Evolutionary conservation across 2,797 vertebrate species (phyloP).

Genomic region (Perodicticus potto): DNA sequence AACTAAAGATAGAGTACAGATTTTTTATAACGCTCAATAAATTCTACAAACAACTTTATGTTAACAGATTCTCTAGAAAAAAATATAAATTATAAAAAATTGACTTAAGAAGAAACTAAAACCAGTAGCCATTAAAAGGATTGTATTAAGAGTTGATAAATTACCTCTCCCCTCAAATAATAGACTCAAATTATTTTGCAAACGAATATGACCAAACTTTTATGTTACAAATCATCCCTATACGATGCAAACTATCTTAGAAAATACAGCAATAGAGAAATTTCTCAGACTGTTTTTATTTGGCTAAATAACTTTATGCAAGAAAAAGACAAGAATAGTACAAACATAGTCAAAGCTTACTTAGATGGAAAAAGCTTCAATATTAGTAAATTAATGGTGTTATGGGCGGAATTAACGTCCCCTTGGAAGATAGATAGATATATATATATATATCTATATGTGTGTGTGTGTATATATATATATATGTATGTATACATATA

Average conservation of each 20-base stretch:
- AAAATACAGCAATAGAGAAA: constrained; percentile 6
- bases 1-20: background rate
- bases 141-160: background rate
- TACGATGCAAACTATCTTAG: background rate
- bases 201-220: background rate
- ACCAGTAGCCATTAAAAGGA: background rate
- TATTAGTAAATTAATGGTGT: background rate
- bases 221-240: background rate
- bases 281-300: background rate
- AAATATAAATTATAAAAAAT: background rate
- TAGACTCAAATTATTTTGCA: background rate
- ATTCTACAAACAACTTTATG: background rate
- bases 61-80: background rate
- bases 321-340: background rate
- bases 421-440: background rate
- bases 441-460: too few relatives aligned
- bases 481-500: too few relatives aligned
- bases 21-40: background rate
- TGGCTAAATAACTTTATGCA: background rate
- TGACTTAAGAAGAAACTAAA: background rate
- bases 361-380: background rate
- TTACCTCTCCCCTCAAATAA: background rate
- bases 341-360: background rate
- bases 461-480: too few relatives aligned
- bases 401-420: background rate